A percentile compares a stretch with the other conserved stretches of the same genome.
Conservation (phyloP, 1,140 invertebrate species). For the Helicoverpa armigera region DNA sequence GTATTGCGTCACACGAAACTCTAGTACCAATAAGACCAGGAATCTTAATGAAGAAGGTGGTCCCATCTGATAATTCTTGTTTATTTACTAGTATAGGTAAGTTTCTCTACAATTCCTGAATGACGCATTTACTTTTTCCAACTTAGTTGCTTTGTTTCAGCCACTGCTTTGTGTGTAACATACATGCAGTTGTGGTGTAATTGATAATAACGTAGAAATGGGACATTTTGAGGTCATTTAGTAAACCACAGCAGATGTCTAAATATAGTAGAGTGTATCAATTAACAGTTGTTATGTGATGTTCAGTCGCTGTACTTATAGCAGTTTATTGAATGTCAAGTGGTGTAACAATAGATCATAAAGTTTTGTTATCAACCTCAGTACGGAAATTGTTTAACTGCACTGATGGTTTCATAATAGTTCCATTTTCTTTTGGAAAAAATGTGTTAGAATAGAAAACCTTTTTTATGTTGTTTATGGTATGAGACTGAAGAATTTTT, state of each 20-base stretch:
- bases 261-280: slow-evolving; percentile 6
- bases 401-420: background rate
- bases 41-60: slow-evolving; percentile 95
- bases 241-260: background rate
- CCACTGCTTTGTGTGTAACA: background rate
- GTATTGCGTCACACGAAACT: slow-evolving; percentile 69
- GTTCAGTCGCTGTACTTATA: background rate
- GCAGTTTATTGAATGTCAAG: background rate
- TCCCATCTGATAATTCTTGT: slow-evolving; percentile 98
- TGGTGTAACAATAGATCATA: slow-evolving; percentile 10
- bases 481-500: too few relatives aligned
- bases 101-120: slow-evolving; percentile 26
- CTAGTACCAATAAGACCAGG: slow-evolving; percentile 87
- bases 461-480: too few relatives aligned
- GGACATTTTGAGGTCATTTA: slow-evolving; percentile 17
- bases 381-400: background rate
- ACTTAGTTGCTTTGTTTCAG: background rate
- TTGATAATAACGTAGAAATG: background rate
- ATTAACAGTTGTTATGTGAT: slow-evolving; percentile 19
- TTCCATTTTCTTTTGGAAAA: too few relatives aligned
- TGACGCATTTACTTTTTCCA: background rate
- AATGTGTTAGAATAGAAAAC: too few relatives aligned
- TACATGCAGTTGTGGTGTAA: background rate
- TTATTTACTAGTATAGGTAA: slow-evolving; percentile 95
- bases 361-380: slow-evolving; percentile 1